Conservation (phyloP, 1,140 invertebrate species). For the Tetranychus cinnabarinus region DNA sequence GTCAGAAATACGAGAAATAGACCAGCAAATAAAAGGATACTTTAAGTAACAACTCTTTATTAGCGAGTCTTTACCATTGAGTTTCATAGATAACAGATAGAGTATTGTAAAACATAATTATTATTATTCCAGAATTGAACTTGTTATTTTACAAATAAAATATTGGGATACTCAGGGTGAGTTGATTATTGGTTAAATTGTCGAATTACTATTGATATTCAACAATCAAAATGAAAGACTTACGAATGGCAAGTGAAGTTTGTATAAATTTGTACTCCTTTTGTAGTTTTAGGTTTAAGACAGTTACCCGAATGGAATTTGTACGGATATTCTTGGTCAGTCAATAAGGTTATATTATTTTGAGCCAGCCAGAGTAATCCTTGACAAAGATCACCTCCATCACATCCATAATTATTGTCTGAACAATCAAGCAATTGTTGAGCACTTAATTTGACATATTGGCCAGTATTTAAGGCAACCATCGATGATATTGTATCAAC, state of each 20-base stretch:
- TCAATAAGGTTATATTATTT: constrained; percentile 30
- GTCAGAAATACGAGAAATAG: background rate
- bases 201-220: background rate
- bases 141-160: too few relatives aligned
- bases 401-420: constrained; percentile 43
- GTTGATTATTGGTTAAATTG: background rate
- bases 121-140: too few relatives aligned
- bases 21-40: background rate
- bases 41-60: background rate
- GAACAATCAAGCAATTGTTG: constrained; percentile 67
- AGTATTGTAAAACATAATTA: too few relatives aligned
- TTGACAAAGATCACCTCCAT: constrained; percentile 50
- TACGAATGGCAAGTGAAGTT: constrained; percentile 29
- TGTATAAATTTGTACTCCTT: constrained; percentile 16
- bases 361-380: constrained; percentile 43
- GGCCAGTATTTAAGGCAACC: constrained; percentile 32
- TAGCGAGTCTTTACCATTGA: too few relatives aligned
- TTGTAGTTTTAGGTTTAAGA: constrained; percentile 15
- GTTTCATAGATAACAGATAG: too few relatives aligned
- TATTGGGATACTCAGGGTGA: background rate
- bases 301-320: constrained; percentile 32
- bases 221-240: constrained; percentile 12
- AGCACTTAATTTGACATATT: constrained; percentile 31
- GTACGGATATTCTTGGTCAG: constrained; percentile 38
- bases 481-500: constrained; percentile 51